Conservation (phyloP, 2,797 vertebrate genomes). For the Pelobates cultripes region DNA sequence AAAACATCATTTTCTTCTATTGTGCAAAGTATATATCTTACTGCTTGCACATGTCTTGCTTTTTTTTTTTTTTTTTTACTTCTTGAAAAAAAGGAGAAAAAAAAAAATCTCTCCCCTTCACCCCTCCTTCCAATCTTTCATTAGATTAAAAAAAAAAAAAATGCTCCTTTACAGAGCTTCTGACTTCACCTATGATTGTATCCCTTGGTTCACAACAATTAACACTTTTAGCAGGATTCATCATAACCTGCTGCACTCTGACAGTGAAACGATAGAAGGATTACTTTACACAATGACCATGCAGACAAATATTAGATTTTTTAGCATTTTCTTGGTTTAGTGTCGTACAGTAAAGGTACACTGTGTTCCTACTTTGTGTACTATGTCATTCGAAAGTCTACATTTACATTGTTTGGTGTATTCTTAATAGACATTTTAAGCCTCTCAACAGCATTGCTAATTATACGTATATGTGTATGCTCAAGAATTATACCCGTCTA, state of each 20-base stretch:
- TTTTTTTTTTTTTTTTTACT: slow-evolving; percentile 8
- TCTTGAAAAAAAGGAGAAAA: background rate
- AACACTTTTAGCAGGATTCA: slow-evolving; percentile 44
- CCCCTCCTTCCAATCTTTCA: slow-evolving; percentile 10
- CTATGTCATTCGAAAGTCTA: too few relatives aligned
- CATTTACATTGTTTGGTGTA: too few relatives aligned
- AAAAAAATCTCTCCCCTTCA: background rate
- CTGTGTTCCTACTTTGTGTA: background rate
- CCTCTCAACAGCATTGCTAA: too few relatives aligned
- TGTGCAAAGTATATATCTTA: slow-evolving; percentile 45
- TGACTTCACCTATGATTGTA: slow-evolving; percentile 38
- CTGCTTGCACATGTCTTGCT: slow-evolving; percentile 43
- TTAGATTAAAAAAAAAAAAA: slow-evolving; percentile 39
- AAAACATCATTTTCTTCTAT: slow-evolving; percentile 50
- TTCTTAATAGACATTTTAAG: too few relatives aligned
- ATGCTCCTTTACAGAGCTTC: slow-evolving; percentile 12
- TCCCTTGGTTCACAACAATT: slow-evolving; percentile 47
- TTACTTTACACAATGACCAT: background rate
- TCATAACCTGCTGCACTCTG: slow-evolving; percentile 28
- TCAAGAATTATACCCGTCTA: too few relatives aligned
- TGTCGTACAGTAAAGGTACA: background rate
- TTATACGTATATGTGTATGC: too few relatives aligned
- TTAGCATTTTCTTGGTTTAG: slow-evolving; percentile 12
- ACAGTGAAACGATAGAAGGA: slow-evolving; percentile 43
- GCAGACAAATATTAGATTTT: slow-evolving; percentile 2